phyloP scores from a whole-genome alignment of 2,113 vertebrate genomes.

The Colossoma macropomum region DNA sequence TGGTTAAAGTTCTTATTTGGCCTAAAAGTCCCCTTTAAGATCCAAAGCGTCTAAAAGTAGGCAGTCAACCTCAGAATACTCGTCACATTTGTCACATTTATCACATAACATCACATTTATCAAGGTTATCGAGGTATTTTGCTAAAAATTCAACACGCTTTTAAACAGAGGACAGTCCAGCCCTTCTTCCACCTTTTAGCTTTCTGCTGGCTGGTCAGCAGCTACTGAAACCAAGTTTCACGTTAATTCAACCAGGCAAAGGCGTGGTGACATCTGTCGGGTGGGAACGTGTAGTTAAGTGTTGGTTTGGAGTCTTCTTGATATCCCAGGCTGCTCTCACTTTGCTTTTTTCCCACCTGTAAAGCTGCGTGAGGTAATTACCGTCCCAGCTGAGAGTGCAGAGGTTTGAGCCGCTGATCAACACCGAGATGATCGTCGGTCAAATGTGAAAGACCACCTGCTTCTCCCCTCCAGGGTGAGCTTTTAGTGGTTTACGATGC shows the following conservation, averaged over 20 bases:
- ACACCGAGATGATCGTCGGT: conserved; percentile 22
- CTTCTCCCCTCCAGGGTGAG: conserved; percentile 8
- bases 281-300: neutral
- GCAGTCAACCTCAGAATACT: too few relatives aligned
- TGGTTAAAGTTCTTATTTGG: too few relatives aligned
- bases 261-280: neutral
- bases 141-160: too few relatives aligned
- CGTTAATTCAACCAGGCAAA: neutral
- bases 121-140: too few relatives aligned
- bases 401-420: conserved; percentile 12
- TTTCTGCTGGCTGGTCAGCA: too few relatives aligned
- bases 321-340: neutral
- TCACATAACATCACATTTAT: too few relatives aligned
- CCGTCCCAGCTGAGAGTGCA: neutral
- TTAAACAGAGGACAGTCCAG: too few relatives aligned
- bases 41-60: too few relatives aligned
- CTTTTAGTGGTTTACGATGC: conserved; percentile 4
- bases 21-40: too few relatives aligned
- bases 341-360: conserved; percentile 15
- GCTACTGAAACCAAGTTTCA: neutral
- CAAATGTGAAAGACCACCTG: conserved; percentile 11
- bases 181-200: neutral
- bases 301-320: neutral
- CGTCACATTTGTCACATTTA: too few relatives aligned
- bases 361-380: neutral